Conservation (phyloP, 2,797 vertebrate species). For the Neomorphus geoffroyi region DNA sequence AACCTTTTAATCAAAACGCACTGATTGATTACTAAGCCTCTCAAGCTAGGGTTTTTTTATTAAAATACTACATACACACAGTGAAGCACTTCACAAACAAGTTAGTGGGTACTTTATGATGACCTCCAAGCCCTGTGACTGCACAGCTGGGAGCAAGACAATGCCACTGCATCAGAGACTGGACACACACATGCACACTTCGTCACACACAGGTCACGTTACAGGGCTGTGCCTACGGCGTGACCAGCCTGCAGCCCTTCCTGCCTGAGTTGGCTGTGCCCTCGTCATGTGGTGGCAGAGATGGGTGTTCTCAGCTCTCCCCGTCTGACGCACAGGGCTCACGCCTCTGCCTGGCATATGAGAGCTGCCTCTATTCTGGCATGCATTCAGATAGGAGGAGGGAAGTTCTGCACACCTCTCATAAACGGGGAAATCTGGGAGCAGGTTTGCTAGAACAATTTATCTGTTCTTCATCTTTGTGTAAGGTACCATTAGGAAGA, state of each 20-base stretch:
- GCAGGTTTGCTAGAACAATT: background rate
- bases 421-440: background rate
- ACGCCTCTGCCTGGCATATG: background rate
- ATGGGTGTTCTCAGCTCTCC: background rate
- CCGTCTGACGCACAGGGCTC: background rate
- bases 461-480: background rate
- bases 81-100: background rate
- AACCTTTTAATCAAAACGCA: background rate
- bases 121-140: background rate
- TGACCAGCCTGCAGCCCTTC: background rate
- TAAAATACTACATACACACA: background rate
- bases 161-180: rapidly evolving
- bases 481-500: background rate
- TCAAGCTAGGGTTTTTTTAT: background rate
- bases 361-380: background rate
- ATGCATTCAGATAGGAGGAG: background rate
- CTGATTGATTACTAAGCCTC: background rate
- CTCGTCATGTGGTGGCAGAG: rapidly evolving
- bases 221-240: rapidly evolving
- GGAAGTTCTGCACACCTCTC: background rate
- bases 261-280: background rate
- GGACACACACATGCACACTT: rapidly evolving
- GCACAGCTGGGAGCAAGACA: background rate
- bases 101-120: background rate
- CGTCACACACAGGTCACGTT: rapidly evolving